Conservation (phyloP, 2,113 vertebrate genomes). For the Tyto alba region DNA sequence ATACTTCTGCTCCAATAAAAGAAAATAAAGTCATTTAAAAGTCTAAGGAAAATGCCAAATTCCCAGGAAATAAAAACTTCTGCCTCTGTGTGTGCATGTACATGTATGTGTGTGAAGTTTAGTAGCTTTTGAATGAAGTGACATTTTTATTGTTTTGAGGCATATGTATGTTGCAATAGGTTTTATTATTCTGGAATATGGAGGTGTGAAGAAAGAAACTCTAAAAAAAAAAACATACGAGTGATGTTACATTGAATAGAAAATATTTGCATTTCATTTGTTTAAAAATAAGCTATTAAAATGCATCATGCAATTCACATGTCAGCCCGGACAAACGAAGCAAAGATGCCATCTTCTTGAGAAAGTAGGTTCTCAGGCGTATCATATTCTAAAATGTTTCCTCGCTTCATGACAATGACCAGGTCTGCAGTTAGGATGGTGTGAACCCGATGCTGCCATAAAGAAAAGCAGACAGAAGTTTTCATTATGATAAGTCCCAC, state of each 20-base stretch:
- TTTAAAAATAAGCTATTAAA: constrained; percentile 42
- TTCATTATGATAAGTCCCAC: not conserved
- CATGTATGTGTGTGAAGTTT: not conserved
- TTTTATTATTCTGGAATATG: constrained; percentile 14
- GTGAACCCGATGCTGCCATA: constrained; percentile 90
- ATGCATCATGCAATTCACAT: constrained; percentile 73
- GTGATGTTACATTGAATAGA: not conserved
- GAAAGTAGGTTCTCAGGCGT: constrained; percentile 90
- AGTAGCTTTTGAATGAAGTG: constrained; percentile 2
- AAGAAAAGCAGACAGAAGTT: not conserved
- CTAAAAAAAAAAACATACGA: not conserved
- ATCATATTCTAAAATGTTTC: constrained; percentile 92
- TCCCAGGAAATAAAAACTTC: not conserved
- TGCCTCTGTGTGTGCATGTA: not conserved
- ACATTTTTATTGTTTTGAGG: constrained; percentile 46
- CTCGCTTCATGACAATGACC: constrained; percentile 97
- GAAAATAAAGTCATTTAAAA: not conserved
- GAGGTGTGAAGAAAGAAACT: not conserved
- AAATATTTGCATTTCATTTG: not conserved
- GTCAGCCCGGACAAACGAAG: constrained; percentile 94
- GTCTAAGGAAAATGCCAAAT: not conserved
- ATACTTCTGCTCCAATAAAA: not conserved
- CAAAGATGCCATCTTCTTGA: constrained; percentile 89
- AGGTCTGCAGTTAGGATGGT: constrained; percentile 95
- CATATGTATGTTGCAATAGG: not conserved